Evolutionary conservation across 2,888 invertebrate genomes (phyloP).

Genomic region (Microctonus hyperodae): DNA sequence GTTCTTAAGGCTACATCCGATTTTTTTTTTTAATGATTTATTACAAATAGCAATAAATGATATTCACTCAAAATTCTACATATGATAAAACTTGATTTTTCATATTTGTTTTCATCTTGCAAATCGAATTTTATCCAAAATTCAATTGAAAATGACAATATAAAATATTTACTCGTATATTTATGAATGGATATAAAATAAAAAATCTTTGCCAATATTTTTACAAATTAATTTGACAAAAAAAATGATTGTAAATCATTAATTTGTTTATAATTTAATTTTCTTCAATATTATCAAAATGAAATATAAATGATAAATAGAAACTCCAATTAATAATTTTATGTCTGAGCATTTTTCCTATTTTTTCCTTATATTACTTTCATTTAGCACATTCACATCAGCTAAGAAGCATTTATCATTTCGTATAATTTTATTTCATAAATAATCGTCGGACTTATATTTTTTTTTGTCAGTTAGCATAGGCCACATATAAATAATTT

Average conservation of each 20-base stretch:
- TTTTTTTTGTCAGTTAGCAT: constrained; percentile 28
- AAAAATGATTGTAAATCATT: too few relatives aligned
- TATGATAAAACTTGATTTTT: not conserved
- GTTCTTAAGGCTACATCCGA: not conserved
- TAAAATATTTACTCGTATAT: too few relatives aligned
- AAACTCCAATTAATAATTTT: not conserved
- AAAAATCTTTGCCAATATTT: too few relatives aligned
- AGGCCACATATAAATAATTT: constrained; percentile 39
- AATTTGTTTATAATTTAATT: too few relatives aligned
- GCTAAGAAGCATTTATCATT: not conserved
- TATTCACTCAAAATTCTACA: not conserved
- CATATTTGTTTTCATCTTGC: too few relatives aligned
- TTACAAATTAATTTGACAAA: too few relatives aligned
- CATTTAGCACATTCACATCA: not conserved
- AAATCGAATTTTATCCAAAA: too few relatives aligned
- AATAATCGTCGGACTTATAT: constrained; percentile 23
- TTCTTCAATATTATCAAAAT: too few relatives aligned
- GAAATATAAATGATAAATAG: not conserved
- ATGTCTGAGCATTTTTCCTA: not conserved
- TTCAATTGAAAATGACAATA: too few relatives aligned
- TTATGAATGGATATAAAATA: too few relatives aligned
- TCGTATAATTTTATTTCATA: not conserved
- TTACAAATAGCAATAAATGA: not conserved
- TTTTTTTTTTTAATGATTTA: not conserved
- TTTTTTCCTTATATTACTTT: not conserved